These are phyloP conservation scores for Margarornis squamiger DNA, from an alignment of 2,797 vertebrate species.

Conservation along the genomic window DNA sequence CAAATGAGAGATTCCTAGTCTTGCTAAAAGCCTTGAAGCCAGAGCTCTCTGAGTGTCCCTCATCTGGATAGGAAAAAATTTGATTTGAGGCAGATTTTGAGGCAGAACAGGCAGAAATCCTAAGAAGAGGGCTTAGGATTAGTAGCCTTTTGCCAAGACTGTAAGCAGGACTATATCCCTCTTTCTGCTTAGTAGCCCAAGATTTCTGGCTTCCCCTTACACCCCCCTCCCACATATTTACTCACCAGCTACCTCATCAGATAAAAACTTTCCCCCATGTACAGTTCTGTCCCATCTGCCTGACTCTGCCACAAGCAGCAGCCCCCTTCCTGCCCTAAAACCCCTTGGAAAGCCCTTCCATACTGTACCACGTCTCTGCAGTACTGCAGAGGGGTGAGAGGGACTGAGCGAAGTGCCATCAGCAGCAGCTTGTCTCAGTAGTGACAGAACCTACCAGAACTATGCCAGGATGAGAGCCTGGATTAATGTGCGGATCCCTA, in stretches of 20 bases:
- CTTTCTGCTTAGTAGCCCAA: background rate
- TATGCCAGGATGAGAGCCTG: fast-evolving
- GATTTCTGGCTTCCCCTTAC: background rate
- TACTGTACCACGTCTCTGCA: background rate
- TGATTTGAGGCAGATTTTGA: background rate
- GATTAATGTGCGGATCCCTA: background rate
- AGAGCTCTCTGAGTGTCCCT: background rate
- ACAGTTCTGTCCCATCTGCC: background rate
- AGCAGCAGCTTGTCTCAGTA: background rate
- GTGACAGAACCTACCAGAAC: background rate
- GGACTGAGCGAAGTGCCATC: fast-evolving
- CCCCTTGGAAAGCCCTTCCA: background rate
- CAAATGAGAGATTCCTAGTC: background rate
- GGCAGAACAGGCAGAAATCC: background rate
- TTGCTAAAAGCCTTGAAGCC: background rate
- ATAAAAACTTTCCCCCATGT: background rate
- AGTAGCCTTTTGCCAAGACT: background rate
- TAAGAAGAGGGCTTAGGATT: background rate
- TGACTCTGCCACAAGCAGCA: background rate
- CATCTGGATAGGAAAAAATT: background rate
- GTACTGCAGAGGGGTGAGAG: background rate
- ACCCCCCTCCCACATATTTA: background rate
- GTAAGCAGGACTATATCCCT: background rate
- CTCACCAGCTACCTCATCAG: background rate
- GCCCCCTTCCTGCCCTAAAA: background rate